Base-by-base conservation (phyloP, 2,113 vertebrate genomes). In the Ctenomys sociabilis region DNA sequence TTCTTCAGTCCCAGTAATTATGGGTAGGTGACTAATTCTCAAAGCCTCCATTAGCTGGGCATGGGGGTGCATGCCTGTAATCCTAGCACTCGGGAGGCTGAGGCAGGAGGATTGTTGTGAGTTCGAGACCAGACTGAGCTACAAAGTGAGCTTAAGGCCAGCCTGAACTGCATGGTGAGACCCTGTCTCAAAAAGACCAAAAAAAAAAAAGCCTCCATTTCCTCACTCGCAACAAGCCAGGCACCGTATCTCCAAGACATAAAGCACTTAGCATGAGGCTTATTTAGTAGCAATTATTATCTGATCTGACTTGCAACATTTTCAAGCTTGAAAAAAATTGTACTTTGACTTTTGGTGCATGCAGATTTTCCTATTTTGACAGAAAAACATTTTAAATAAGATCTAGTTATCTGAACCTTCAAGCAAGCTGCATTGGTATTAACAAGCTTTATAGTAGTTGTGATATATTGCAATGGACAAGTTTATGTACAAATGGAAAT, bases 331-430 rank as follows among this genome's bases (percentile, higher is more conserved):
- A 75, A 35, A 90, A 77, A 84, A 66, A n/a, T 78, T 75, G 63
- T 49, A 40, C 54, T 91, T 57, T 70, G 52, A 57, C 54, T 88
- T 91, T 68, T 43, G 13, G 14, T 66, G 82, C 85, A 52, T 85
- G 52, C 40, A 81, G 32, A 88, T 10, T 61, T 90, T 66, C 66
- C n/a, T 94, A 49, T 88, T 94, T 78, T 80, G 92, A 95, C 40
- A 64, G 61, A 49, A 93, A 17, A 73, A 94, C 1, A 43, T 52
- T 24, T 90, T 94, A 91, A 82, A 30, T 63, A 93, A 91, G 13
- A 72, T 52, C 40, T 26, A 4, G 16, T 90, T 81, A 85, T 73
- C 87, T 66, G 61, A 92, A 92, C 32, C 40, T 30, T 43, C 26
- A 91, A 93, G 66, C 37, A 94, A n/a, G 22, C 10, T 85, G 8